These are phyloP conservation scores for Galeopterus variegatus DNA, from an alignment of 2,113 vertebrate species.

Conservation along the genomic window DNA sequence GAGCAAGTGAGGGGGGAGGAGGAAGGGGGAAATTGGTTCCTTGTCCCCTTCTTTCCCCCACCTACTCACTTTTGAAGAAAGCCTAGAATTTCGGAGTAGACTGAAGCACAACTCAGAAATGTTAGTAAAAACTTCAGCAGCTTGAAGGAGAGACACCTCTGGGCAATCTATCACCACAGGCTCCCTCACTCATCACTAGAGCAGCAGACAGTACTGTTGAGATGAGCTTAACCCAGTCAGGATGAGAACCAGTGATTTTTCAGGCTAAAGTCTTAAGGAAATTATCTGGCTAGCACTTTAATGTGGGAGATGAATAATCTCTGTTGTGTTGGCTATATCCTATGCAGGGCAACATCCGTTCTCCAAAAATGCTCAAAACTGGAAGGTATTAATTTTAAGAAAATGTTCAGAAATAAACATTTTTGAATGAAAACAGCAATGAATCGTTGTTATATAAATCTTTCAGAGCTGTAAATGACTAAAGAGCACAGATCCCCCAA, in stretches of 20 bases:
- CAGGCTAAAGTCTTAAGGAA: neutral
- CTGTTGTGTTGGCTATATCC: neutral
- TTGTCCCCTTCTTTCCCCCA: too few species aligned
- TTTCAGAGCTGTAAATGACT: neutral
- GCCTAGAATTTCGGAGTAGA: neutral
- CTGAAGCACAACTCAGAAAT: slow-evolving; percentile 1
- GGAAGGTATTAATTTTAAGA: slow-evolving; percentile 12
- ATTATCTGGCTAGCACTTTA: slow-evolving; percentile 39
- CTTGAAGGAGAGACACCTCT: neutral
- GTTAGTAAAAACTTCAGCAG: neutral
- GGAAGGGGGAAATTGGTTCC: neutral
- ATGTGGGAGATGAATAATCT: slow-evolving; percentile 36
- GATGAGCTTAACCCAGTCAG: neutral
- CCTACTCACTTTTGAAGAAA: neutral
- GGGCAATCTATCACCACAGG: neutral
- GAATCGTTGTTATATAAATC: slow-evolving; percentile 1
- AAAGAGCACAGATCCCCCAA: neutral
- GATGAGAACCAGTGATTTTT: neutral
- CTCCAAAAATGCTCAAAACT: slow-evolving; percentile 39
- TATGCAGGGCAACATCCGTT: neutral
- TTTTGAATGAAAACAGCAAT: slow-evolving; percentile 27
- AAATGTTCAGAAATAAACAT: neutral
- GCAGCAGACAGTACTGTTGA: neutral
- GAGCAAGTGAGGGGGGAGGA: neutral
- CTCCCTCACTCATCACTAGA: neutral